phyloP scores from a whole-genome alignment of 1,140 invertebrate genomes.

The Hycleus cichorii region DNA sequence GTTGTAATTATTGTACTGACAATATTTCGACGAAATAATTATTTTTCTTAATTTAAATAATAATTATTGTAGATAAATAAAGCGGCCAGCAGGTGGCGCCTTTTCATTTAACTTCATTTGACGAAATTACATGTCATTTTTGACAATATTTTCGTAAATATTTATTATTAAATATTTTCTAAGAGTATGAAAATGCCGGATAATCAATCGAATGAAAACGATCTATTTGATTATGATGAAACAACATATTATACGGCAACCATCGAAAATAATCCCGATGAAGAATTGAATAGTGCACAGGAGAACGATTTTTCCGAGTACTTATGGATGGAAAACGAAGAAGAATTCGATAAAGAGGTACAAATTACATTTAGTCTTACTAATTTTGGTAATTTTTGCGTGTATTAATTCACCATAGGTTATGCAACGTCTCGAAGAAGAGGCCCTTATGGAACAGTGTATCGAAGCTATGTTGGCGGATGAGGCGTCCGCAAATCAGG shows the following conservation, averaged over 20 bases:
- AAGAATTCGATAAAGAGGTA: conserved; percentile 82
- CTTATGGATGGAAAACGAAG: conserved; percentile 87
- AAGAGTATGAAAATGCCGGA: conserved; percentile 43
- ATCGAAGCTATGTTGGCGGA: conserved; percentile 76
- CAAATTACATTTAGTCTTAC: conserved; percentile 5
- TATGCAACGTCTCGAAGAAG: conserved; percentile 76
- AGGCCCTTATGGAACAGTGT: conserved; percentile 79
- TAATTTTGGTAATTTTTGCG: neutral
- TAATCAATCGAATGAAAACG: conserved; percentile 44
- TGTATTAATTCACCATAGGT: conserved; percentile 48
- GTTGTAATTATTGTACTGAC: too few species aligned
- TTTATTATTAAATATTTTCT: conserved; percentile 7
- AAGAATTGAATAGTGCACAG: conserved; percentile 47
- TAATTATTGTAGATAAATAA: too few species aligned
- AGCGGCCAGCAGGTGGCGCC: too few species aligned
- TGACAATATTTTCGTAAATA: too few species aligned
- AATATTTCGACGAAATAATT: too few species aligned
- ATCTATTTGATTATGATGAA: conserved; percentile 47
- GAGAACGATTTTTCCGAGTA: conserved; percentile 78
- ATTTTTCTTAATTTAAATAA: too few species aligned
- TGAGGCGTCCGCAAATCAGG: conserved; percentile 25
- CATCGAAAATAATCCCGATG: conserved; percentile 40
- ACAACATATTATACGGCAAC: conserved; percentile 42
- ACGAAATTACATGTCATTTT: neutral
- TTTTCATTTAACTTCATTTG: neutral